Evolutionary conservation across 2,113 vertebrate genomes (phyloP).

Genomic region (Proterorhinus semilunaris): DNA sequence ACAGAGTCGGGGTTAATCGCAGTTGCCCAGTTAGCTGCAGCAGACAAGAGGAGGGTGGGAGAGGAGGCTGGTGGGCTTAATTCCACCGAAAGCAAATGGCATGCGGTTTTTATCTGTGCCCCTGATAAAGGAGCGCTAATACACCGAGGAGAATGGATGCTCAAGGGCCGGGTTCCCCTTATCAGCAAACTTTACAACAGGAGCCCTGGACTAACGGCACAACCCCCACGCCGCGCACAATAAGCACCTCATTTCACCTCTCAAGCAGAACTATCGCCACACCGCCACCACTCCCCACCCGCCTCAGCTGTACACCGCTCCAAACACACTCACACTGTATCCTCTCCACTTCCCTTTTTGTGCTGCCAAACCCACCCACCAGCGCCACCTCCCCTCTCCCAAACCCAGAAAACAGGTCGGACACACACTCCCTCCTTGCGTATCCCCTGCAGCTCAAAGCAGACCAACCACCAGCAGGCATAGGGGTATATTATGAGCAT

Average conservation of each 20-base stretch:
- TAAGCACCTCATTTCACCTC: constrained; percentile 99
- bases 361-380: constrained; percentile 59
- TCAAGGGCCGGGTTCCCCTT: constrained; percentile 99
- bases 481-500: constrained; percentile 96
- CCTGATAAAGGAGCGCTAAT: constrained; percentile 99
- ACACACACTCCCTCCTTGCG: constrained; percentile 45
- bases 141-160: constrained; percentile 99
- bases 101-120: constrained; percentile 98
- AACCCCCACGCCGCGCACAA: constrained; percentile 96
- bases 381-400: constrained; percentile 41
- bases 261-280: constrained; percentile 99
- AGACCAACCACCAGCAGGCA: constrained; percentile 92
- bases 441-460: constrained; percentile 62
- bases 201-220: constrained; percentile 92
- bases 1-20: constrained; percentile 99
- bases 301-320: constrained; percentile 41
- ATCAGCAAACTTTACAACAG: constrained; percentile 99
- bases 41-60: constrained; percentile 80
- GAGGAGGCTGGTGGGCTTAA: constrained; percentile 83
- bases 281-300: constrained; percentile 57
- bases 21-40: constrained; percentile 98
- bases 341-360: constrained; percentile 80
- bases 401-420: constrained; percentile 47
- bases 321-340: constrained; percentile 45
- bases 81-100: constrained; percentile 99